A percentile compares a stretch with the other conserved stretches of the same genome.
Evolutionary conservation across 2,113 vertebrate species (phyloP).

Genomic region (Mellivora capensis): DNA sequence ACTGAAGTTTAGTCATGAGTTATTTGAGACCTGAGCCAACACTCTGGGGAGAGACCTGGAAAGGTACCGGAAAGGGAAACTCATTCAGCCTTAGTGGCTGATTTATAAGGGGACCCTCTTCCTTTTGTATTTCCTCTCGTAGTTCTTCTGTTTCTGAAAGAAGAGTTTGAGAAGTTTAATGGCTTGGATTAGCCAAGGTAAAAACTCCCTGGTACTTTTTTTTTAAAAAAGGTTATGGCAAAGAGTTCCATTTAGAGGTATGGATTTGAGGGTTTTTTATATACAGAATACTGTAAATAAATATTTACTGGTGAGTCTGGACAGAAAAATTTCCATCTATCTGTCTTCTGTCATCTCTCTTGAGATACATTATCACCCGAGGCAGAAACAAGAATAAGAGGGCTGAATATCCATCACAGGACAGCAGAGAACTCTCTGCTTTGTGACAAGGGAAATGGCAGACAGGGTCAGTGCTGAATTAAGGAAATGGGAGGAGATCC

Average conservation of each 20-base stretch:
- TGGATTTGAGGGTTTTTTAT: neutral
- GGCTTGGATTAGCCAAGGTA: neutral
- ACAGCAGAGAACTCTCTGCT: neutral
- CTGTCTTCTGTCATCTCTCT: neutral
- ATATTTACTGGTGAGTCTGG: neutral
- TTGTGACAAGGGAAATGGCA: neutral
- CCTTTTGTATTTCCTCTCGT: neutral
- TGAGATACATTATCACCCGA: neutral
- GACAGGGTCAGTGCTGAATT: neutral
- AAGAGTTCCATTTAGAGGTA: neutral
- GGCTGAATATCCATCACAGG: neutral
- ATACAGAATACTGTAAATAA: neutral
- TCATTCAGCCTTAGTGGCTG: neutral
- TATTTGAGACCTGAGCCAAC: neutral
- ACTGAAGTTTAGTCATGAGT: slow-evolving; percentile 16
- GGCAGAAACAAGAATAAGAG: neutral
- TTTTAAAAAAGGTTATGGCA: neutral
- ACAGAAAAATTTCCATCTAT: neutral
- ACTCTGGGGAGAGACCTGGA: neutral
- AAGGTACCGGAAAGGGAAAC: neutral
- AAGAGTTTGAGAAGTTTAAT: slow-evolving; percentile 32
- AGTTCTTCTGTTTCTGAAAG: neutral
- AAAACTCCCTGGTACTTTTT: neutral
- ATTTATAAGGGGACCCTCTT: neutral
- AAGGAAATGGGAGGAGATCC: neutral